phyloP scores from a whole-genome alignment of 2,113 vertebrate genomes.

The Orientallactaga bullata region DNA sequence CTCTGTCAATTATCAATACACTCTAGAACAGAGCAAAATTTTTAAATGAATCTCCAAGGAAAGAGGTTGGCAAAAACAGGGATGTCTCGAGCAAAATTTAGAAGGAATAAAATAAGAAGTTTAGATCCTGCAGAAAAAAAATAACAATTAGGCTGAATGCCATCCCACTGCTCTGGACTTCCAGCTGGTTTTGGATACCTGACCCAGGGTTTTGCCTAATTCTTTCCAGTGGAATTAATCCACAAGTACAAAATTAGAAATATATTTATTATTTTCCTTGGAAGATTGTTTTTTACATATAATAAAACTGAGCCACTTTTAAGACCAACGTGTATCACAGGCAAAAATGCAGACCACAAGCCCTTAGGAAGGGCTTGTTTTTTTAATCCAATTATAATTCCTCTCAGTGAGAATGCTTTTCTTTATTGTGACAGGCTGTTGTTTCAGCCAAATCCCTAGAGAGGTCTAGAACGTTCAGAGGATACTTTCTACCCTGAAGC shows the following conservation, averaged over 20 bases:
- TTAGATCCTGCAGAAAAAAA: slow-evolving; percentile 76
- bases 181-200: slow-evolving; percentile 85
- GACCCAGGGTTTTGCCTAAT: slow-evolving; percentile 72
- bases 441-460: slow-evolving; percentile 63
- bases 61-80: slow-evolving; percentile 54
- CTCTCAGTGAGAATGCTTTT: slow-evolving; percentile 60
- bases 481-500: slow-evolving; percentile 49
- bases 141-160: slow-evolving; percentile 66
- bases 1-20: slow-evolving; percentile 36
- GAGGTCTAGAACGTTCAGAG: slow-evolving; percentile 63
- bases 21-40: slow-evolving; percentile 11
- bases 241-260: slow-evolving; percentile 82
- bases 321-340: slow-evolving; percentile 64
- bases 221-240: slow-evolving; percentile 86
- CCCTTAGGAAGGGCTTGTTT: slow-evolving; percentile 53
- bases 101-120: slow-evolving; percentile 77
- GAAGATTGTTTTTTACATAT: slow-evolving; percentile 72
- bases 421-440: slow-evolving; percentile 43
- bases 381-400: slow-evolving; percentile 67
- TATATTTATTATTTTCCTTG: slow-evolving; percentile 84
- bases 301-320: slow-evolving; percentile 76
- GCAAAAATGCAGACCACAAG: slow-evolving; percentile 56
- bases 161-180: slow-evolving; percentile 69
- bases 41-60: slow-evolving; percentile 53
- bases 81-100: slow-evolving; percentile 63